Percentiles rank a stretch among this genome's conserved stretches.
Evolutionary conservation across 2,797 vertebrate genomes (phyloP).

Genomic region (Channa striata): DNA sequence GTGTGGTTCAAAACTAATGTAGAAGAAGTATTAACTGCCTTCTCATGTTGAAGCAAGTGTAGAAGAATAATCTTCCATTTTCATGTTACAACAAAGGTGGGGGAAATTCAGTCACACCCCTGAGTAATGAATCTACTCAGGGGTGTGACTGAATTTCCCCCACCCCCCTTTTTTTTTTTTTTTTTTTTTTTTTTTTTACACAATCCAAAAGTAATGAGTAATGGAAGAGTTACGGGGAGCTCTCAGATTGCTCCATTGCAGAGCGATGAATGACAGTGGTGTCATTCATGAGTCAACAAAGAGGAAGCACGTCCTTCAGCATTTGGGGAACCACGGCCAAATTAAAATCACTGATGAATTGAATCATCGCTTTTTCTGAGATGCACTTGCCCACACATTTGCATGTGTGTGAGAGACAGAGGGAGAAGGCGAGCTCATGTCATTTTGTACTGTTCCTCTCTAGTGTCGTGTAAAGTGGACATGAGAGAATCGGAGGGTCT

Average conservation of each 20-base stretch:
- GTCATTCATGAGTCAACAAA: background rate
- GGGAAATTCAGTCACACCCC: too few relatives aligned
- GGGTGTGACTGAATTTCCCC: background rate
- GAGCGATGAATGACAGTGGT: constrained; percentile 44
- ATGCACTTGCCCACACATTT: background rate
- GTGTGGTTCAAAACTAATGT: background rate
- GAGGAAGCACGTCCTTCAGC: background rate
- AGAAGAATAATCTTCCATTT: constrained; percentile 1
- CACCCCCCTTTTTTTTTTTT: too few relatives aligned
- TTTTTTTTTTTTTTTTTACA: background rate
- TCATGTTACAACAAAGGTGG: constrained; percentile 12
- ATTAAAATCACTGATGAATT: background rate
- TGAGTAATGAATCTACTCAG: too few relatives aligned
- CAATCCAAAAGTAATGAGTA: constrained; percentile 13
- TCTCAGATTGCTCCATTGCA: constrained; percentile 53
- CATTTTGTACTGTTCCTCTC: background rate
- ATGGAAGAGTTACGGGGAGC: constrained; percentile 26
- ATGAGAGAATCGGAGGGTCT: constrained; percentile 40
- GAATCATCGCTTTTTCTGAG: background rate
- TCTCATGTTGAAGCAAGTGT: constrained; percentile 35
- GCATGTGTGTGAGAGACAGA: background rate
- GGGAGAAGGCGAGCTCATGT: background rate
- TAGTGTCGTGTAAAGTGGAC: constrained; percentile 74
- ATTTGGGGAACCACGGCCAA: rapidly evolving
- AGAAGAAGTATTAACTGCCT: background rate